Evolutionary conservation across 2,888 invertebrate species (phyloP).

Genomic region (Rhamphomyia laevipes): DNA sequence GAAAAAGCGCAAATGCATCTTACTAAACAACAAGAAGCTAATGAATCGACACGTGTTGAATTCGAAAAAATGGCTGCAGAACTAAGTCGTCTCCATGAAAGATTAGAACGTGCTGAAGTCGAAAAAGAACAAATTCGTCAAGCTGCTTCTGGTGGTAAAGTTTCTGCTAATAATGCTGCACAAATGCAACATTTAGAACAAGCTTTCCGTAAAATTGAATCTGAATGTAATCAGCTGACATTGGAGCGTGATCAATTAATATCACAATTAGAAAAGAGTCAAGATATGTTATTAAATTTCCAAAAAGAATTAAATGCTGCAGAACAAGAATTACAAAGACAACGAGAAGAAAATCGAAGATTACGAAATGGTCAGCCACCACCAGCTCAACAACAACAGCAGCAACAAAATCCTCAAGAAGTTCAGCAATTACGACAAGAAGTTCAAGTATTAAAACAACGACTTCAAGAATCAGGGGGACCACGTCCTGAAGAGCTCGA

Average conservation of each 20-base stretch:
- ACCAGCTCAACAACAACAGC: slow-evolving; percentile 47
- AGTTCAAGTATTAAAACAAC: slow-evolving; percentile 46
- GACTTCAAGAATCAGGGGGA: slow-evolving; percentile 53
- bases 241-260: slow-evolving; percentile 76
- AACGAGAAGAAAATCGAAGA: slow-evolving; percentile 53
- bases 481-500: slow-evolving; percentile 56
- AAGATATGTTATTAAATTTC: slow-evolving; percentile 87
- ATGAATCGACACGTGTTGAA: slow-evolving; percentile 72
- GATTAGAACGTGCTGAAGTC: slow-evolving; percentile 63
- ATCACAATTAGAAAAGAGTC: slow-evolving; percentile 81
- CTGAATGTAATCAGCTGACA: slow-evolving; percentile 73
- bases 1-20: slow-evolving; percentile 78
- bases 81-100: slow-evolving; percentile 67
- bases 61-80: slow-evolving; percentile 76
- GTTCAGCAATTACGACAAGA: slow-evolving; percentile 60
- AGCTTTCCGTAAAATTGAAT: slow-evolving; percentile 72
- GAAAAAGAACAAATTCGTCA: slow-evolving; percentile 64
- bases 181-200: slow-evolving; percentile 75
- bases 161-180: slow-evolving; percentile 60
- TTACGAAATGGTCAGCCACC: slow-evolving; percentile 32
- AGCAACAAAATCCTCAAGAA: slow-evolving; percentile 65
- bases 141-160: slow-evolving; percentile 42
- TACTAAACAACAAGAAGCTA: slow-evolving; percentile 70
- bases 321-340: slow-evolving; percentile 69
- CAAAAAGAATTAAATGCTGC: slow-evolving; percentile 78